Evolutionary conservation across 2,888 invertebrate genomes (phyloP), one percentile per base, ranked within the genome.

Genomic region (Zootermopsis nevadensis): DNA sequence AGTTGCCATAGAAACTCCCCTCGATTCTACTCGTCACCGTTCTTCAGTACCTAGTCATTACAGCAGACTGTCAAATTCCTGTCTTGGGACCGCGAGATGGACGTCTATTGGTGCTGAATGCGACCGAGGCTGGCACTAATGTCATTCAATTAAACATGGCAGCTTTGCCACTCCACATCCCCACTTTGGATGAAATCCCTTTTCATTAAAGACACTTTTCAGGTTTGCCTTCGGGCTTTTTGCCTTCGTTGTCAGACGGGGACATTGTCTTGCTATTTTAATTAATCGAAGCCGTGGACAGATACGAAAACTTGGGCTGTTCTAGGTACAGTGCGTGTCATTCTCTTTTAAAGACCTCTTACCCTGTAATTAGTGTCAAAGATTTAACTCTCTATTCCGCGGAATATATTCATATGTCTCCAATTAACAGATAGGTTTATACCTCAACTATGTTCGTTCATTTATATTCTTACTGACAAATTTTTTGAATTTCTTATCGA

Each of bases 21-120:
- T 22, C 66, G 33, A 22, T 60, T 42, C 81, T 19, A 53, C 81
- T 31, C n/a, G 72, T 55, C 60, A 42, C 67, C 38, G 67, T 77
- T 82, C 77, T 82, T 72, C 77, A 53, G 67, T 66, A 60, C 19
- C 69, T 53, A 81, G 81, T 72, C 81, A 72, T 72, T 72, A 69
- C 69, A 72, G 33, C 81, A 81, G 48, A 81, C 81, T 81, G 81
- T 72, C 81, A 69, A 81, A 81, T 81, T 81, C 81, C 81, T 81
- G 69, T 72, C 81, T 48, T 42, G 55, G 77, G 66, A 60, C 35
- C 30, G 60, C 19, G 53, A 55, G 53, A 35, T 30, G 53, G 53
- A 48, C 77, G 12, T 24, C 42, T 33, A 77, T 33, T 55, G 77
- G 33, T 77, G 22, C 77, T 12, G 31, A 77, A 30, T 55, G 31